phyloP scores from a whole-genome alignment of 37 sponge, comb jelly and placozoan genomes.

The Lycopodina hypogea region DNA sequence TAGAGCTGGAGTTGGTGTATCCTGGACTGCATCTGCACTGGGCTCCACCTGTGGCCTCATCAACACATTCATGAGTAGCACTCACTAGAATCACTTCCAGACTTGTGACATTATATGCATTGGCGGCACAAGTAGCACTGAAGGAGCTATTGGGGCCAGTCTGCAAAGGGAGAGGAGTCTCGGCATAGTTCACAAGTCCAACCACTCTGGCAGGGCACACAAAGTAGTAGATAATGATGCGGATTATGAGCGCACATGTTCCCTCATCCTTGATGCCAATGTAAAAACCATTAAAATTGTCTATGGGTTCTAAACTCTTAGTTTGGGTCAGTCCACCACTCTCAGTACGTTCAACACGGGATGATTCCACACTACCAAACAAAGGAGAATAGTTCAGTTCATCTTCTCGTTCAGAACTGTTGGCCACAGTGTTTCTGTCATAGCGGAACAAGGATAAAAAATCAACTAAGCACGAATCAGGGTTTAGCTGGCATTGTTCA shows the following conservation, averaged over 20 bases:
- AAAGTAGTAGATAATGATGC: not conserved
- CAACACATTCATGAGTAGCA: not conserved
- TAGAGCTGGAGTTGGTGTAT: not conserved
- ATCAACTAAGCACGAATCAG: not conserved
- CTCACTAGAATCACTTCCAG: not conserved
- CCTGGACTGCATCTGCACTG: not conserved
- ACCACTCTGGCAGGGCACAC: not conserved
- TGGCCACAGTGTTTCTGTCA: not conserved
- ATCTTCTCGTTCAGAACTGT: not conserved
- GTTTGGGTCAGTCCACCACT: not conserved
- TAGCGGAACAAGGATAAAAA: not conserved
- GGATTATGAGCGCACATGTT: not conserved
- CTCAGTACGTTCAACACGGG: not conserved
- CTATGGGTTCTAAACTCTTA: not conserved
- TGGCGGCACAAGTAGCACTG: slow-evolving; percentile 1
- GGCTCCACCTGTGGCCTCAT: not conserved
- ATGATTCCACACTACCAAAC: not conserved
- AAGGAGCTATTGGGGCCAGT: not conserved
- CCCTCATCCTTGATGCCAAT: not conserved
- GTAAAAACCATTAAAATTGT: not conserved
- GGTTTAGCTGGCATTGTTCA: not conserved
- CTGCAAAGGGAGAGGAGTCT: not conserved
- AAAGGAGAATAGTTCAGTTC: not conserved
- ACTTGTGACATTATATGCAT: not conserved
- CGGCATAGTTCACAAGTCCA: slow-evolving; percentile 1